These are phyloP conservation scores for Portevinia maculata DNA, from an alignment of 2,888 invertebrate genomes.

Conservation along the genomic window DNA sequence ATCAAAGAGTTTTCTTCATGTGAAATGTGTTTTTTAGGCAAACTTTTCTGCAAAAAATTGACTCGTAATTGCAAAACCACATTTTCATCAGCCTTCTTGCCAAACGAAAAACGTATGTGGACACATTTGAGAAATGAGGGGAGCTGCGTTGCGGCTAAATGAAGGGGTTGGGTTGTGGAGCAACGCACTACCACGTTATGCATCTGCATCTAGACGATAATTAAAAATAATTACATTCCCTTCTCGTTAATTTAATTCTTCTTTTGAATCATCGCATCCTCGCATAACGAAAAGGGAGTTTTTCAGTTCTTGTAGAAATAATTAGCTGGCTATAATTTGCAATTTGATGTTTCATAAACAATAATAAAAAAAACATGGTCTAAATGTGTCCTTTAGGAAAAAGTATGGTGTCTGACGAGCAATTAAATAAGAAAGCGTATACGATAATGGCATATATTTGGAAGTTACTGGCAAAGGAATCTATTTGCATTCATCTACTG, in stretches of 20 bases:
- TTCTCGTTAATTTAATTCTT: slow-evolving; percentile 66
- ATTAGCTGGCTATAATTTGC: slow-evolving; percentile 43
- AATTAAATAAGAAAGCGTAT: no score
- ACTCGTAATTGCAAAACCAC: slow-evolving; percentile 25
- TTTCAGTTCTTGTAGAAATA: slow-evolving; percentile 37
- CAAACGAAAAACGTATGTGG: slow-evolving; percentile 52
- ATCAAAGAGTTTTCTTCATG: slow-evolving; percentile 52
- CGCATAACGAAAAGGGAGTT: slow-evolving; percentile 11
- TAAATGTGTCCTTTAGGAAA: neutral
- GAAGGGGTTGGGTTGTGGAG: neutral
- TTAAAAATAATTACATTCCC: slow-evolving; percentile 73
- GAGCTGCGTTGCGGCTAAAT: neutral
- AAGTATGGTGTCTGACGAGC: no score
- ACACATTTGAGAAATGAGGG: slow-evolving; percentile 3
- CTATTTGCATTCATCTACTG: no score
- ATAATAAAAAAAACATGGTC: neutral
- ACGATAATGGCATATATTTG: no score
- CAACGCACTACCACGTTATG: slow-evolving; percentile 38
- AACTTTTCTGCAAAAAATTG: slow-evolving; percentile 7
- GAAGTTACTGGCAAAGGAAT: no score
- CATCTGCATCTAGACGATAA: slow-evolving; percentile 68
- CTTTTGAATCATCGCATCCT: slow-evolving; percentile 54
- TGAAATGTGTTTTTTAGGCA: slow-evolving; percentile 29
- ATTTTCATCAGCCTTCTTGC: slow-evolving; percentile 39
- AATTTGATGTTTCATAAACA: slow-evolving; percentile 19